Conservation (phyloP, 2,113 vertebrate genomes). For the Phalacrocorax pelagicus region DNA sequence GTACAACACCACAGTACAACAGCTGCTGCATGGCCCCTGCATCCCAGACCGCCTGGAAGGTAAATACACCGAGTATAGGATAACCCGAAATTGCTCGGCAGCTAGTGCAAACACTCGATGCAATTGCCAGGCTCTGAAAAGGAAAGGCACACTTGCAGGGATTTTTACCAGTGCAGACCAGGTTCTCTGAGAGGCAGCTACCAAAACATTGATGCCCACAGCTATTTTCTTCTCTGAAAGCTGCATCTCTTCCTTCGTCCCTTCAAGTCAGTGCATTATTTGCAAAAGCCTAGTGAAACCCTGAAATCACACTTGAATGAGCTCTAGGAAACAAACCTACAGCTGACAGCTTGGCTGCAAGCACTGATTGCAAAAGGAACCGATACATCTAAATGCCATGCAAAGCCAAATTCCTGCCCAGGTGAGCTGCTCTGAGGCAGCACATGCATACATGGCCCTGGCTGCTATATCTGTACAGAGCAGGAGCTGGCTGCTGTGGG, state of each 20-base stretch:
- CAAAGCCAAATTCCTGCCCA: neutral
- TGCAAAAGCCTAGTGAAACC: neutral
- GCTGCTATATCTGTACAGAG: neutral
- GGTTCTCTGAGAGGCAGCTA: neutral
- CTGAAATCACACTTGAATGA: neutral
- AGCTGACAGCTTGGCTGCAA: neutral
- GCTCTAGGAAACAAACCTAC: neutral
- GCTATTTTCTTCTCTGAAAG: neutral
- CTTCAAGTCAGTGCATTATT: neutral
- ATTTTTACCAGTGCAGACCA: neutral
- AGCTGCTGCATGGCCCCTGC: neutral
- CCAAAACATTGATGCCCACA: neutral
- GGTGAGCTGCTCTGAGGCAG: neutral
- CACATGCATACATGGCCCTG: neutral
- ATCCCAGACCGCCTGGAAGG: neutral
- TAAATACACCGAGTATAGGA: neutral
- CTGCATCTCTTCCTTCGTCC: neutral
- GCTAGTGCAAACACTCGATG: fast-evolving
- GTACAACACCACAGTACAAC: neutral
- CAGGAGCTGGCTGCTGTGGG: neutral
- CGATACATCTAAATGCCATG: neutral
- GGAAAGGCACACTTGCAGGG: neutral
- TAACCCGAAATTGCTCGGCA: neutral
- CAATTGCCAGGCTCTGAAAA: neutral
- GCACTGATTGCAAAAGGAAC: neutral